Evolutionary conservation across 2,797 vertebrate species (phyloP), one percentile per base, ranked within the genome.

Genomic region (Fundulus diaphanus): DNA sequence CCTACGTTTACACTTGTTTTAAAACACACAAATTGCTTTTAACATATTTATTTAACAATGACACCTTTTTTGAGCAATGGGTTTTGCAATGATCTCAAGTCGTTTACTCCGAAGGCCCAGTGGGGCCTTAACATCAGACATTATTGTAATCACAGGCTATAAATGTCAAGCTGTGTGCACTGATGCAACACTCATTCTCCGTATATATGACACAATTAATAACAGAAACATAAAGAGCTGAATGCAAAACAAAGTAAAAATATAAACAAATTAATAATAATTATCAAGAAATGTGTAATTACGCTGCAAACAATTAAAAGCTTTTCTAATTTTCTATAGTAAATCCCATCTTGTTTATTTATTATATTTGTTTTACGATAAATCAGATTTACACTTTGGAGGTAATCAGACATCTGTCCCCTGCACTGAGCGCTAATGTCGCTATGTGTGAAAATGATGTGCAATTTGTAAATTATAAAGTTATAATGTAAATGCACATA

Each of bases 51-150:
- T 4, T 49, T 1, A 42, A 35, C 3, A 61, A 31, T 16, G 15
- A 16, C n/a, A 12, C 3, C 2, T 31, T 57, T 54, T 37, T 52
- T 66, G 61, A 65, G 40, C 6, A 6, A 40, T 35, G 18, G 9
- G 9, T n/a, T 49, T 63, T 73, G 16, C 3, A 59, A 66, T 40
- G 1, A 35, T 68, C 74, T 74, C 56, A 18, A 56, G 68, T 70
- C 6, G 6, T 70, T n/a, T 56, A 51, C 31, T 9, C 13, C 49
- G 29, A 27, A 33, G 49, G 37, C 35, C 22, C 22, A 52, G 20
- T 5, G 18, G 22, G 57, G 76, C 68, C 12, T 77, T 18, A 63
- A 24, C 33, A 37, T 22, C 37, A 18, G 49, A 33, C 37, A 40
- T n/a, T 48, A 5, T 27, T 59, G 3, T 68, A 52, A 61, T 37